Conservation (phyloP, 2,888 invertebrate species). For the Schizotus pectinicornis region DNA sequence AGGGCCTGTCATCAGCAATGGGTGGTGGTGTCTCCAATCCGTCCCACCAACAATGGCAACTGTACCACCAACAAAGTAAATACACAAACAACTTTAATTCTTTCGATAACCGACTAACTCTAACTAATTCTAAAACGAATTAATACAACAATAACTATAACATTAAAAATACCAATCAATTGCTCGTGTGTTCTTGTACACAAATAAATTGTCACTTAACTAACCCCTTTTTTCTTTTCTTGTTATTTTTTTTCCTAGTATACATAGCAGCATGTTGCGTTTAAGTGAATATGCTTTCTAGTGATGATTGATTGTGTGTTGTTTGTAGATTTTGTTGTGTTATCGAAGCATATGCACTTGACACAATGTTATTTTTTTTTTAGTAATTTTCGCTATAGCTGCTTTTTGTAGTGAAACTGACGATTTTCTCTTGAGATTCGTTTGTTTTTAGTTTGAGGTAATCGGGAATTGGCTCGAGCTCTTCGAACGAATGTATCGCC, state of each 20-base stretch:
- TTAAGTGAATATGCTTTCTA: conserved; percentile 19
- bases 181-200: background rate
- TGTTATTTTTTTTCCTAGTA: background rate
- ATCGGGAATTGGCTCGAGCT: background rate
- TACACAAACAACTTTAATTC: conserved; percentile 40
- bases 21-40: conserved; percentile 65
- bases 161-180: background rate
- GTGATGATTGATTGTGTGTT: background rate
- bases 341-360: conserved; percentile 16
- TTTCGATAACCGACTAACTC: conserved; percentile 18
- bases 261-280: conserved; percentile 15
- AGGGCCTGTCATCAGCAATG: conserved; percentile 61
- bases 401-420: background rate
- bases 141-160: conserved; percentile 1
- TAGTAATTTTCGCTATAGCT: background rate
- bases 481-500: background rate
- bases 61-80: conserved; percentile 58
- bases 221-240: background rate
- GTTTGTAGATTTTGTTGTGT: conserved; percentile 9
- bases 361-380: background rate
- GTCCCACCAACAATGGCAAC: conserved; percentile 57
- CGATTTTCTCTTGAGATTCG: background rate
- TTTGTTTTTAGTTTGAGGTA: conserved; percentile 9
- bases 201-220: background rate
- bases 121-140: conserved; percentile 8